A percentile compares a stretch with the other conserved stretches of the same genome.
Evolutionary conservation across 2,113 vertebrate species (phyloP).

Genomic region (Garra rufa): DNA sequence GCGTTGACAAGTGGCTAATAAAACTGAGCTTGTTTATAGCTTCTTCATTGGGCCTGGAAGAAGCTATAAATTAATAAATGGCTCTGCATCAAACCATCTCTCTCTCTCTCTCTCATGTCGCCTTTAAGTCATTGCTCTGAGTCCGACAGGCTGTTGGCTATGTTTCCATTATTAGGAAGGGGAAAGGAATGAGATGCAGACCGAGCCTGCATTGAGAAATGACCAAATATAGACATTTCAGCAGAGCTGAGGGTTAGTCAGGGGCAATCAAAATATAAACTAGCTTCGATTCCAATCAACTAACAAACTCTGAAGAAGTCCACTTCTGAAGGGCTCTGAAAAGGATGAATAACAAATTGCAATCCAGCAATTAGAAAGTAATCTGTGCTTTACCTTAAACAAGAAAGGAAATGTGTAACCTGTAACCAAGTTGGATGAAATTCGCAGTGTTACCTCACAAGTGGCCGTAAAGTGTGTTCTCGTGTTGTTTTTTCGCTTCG

Average conservation of each 20-base stretch:
- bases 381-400: not conserved
- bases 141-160: slow-evolving; percentile 68
- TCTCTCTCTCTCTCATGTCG: slow-evolving; percentile 25
- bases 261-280: slow-evolving; percentile 66
- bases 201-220: slow-evolving; percentile 72
- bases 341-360: not conserved
- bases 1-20: not conserved
- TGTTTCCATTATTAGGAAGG: slow-evolving; percentile 75
- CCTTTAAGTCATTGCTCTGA: slow-evolving; percentile 42
- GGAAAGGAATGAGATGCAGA: slow-evolving; percentile 77
- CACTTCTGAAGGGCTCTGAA: not conserved
- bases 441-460: not conserved
- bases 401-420: not conserved
- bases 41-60: not conserved
- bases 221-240: slow-evolving; percentile 82
- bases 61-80: not conserved
- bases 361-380: not conserved
- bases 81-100: not conserved
- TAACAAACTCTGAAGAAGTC: slow-evolving; percentile 32
- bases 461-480: not conserved
- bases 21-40: not conserved
- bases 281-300: slow-evolving; percentile 53
- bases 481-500: not conserved
- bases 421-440: not conserved
- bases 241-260: slow-evolving; percentile 63